Evolutionary conservation across 2,797 vertebrate genomes (phyloP).

Genomic region (Taeniopygia guttata): DNA sequence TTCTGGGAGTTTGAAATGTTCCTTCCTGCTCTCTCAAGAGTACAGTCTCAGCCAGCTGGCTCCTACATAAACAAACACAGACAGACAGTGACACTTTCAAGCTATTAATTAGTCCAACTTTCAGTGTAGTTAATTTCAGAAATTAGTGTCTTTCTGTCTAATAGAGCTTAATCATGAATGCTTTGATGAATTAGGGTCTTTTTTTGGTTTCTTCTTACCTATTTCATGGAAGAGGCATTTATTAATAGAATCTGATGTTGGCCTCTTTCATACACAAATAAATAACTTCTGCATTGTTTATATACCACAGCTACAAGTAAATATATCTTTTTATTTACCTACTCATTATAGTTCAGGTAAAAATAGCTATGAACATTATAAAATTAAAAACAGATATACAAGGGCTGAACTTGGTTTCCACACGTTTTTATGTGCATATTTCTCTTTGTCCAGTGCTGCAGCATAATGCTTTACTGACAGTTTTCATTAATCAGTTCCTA

Average conservation of each 20-base stretch:
- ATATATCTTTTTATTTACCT: background rate
- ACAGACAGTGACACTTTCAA: conserved; percentile 5
- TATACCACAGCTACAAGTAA: background rate
- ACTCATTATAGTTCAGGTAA: background rate
- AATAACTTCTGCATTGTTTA: background rate
- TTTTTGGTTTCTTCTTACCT: background rate
- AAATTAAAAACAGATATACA: background rate
- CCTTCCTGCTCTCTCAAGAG: conserved; percentile 17
- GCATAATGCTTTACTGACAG: background rate
- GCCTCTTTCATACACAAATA: background rate
- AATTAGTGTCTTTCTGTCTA: conserved; percentile 8
- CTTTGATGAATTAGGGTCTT: background rate
- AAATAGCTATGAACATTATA: background rate
- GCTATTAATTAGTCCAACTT: conserved; percentile 17
- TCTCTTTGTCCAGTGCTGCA: background rate
- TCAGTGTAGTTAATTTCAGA: conserved; percentile 27
- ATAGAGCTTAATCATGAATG: background rate
- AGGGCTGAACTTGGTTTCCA: background rate
- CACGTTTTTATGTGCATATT: background rate
- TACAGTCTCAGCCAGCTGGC: background rate
- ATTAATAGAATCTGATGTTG: background rate
- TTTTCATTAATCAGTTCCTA: conserved; percentile 28
- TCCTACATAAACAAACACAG: conserved; percentile 16
- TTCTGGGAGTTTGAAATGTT: conserved; percentile 21
- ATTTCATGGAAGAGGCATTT: background rate